phyloP scores from a whole-genome alignment of 2,888 invertebrate genomes.

The Drosophila lutescens region DNA sequence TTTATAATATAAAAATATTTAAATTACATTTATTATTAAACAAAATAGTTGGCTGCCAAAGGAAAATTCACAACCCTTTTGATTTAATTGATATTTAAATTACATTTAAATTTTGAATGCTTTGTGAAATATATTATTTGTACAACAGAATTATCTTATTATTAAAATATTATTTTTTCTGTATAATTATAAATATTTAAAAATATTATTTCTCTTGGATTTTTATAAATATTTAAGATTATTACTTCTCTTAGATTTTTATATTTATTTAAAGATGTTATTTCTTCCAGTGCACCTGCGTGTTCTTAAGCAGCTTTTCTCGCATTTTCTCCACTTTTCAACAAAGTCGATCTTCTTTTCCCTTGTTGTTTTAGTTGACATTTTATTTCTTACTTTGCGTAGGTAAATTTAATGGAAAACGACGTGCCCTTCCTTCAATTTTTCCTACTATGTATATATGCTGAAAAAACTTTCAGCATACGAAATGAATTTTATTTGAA shows the following conservation, averaged over 20 bases:
- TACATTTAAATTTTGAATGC: too few relatives aligned
- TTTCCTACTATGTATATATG: background rate
- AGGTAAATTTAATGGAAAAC: conserved; percentile 75
- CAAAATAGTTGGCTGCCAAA: too few relatives aligned
- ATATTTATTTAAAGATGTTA: too few relatives aligned
- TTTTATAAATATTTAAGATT: too few relatives aligned
- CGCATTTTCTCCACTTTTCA: conserved; percentile 2
- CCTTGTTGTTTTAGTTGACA: conserved; percentile 61
- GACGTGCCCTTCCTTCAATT: conserved; percentile 54
- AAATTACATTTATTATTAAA: too few relatives aligned
- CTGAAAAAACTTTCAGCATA: conserved; percentile 31
- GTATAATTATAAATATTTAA: too few relatives aligned
- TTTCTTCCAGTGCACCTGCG: conserved; percentile 12
- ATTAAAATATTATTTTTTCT: too few relatives aligned
- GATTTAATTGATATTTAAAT: too few relatives aligned
- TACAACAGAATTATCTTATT: too few relatives aligned
- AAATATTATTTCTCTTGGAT: background rate
- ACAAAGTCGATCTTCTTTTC: conserved; percentile 60
- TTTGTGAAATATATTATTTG: too few relatives aligned
- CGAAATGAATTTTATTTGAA: conserved; percentile 76
- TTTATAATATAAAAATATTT: too few relatives aligned
- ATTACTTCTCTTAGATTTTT: background rate
- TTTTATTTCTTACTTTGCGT: conserved; percentile 68
- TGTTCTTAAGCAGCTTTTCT: background rate
- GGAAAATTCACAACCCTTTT: too few relatives aligned